phyloP scores from a whole-genome alignment of 2,888 invertebrate genomes.

The Chrysolina americana region DNA sequence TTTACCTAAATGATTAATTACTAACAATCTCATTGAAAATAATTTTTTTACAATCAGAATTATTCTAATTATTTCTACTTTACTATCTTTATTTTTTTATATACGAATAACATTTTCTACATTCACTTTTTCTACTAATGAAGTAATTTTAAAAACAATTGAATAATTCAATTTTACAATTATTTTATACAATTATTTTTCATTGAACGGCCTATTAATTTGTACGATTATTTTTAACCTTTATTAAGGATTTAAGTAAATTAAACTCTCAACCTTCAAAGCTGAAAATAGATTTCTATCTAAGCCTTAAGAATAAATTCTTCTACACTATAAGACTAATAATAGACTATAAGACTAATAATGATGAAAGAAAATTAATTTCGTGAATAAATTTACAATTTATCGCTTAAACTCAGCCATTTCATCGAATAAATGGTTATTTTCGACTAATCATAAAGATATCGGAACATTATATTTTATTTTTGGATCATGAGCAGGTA shows the following conservation, averaged over 20 bases:
- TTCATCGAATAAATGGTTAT: slow-evolving; percentile 79
- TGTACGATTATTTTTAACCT: slow-evolving; percentile 27
- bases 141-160: slow-evolving; percentile 11
- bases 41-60: slow-evolving; percentile 69
- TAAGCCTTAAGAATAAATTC: slow-evolving; percentile 72
- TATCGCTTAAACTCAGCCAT: slow-evolving; percentile 77
- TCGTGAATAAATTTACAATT: slow-evolving; percentile 77
- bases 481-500: slow-evolving; percentile 78
- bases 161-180: slow-evolving; percentile 22
- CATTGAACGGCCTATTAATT: slow-evolving; percentile 23
- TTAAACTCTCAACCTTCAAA: slow-evolving; percentile 78
- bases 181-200: slow-evolving; percentile 14
- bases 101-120: slow-evolving; percentile 72
- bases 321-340: slow-evolving; percentile 74
- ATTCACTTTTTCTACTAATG: slow-evolving; percentile 64
- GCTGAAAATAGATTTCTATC: slow-evolving; percentile 74
- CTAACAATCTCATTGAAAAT: slow-evolving; percentile 71
- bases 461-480: slow-evolving; percentile 76
- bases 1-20: slow-evolving; percentile 75
- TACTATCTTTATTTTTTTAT: slow-evolving; percentile 61
- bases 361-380: slow-evolving; percentile 70
- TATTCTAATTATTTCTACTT: slow-evolving; percentile 66
- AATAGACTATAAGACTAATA: slow-evolving; percentile 74
- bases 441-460: slow-evolving; percentile 83
- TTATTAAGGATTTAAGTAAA: slow-evolving; percentile 74